Percentiles rank a stretch among this genome's conserved stretches.
Conservation (phyloP, 1,140 invertebrate species). For the Pseudomyrmex concolor region DNA sequence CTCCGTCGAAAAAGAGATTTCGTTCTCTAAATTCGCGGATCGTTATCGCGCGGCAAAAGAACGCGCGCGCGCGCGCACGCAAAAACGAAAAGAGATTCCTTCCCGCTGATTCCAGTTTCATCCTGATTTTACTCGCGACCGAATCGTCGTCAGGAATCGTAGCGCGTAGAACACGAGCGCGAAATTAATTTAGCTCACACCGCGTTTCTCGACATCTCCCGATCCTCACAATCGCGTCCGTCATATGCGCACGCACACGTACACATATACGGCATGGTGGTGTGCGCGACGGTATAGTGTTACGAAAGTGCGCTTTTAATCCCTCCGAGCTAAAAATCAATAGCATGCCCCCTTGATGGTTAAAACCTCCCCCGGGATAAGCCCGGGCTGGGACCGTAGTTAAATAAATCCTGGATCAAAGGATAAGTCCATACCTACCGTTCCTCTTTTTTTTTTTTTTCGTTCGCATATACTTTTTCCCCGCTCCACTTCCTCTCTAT, state of each 20-base stretch:
- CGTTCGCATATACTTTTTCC: conserved; percentile 66
- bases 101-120: conserved; percentile 12
- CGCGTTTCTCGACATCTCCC: background rate
- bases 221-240: conserved; percentile 54
- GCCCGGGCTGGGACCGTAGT: conserved; percentile 83
- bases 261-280: conserved; percentile 9
- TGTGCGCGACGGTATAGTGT: conserved; percentile 66
- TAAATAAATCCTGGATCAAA: conserved; percentile 86
- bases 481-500: conserved; percentile 57
- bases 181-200: conserved; percentile 52
- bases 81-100: background rate
- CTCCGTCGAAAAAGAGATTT: background rate
- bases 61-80: background rate
- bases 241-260: background rate
- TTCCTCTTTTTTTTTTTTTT: conserved; percentile 70
- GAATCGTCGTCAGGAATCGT: background rate
- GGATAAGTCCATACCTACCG: conserved; percentile 80
- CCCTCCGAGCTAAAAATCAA: conserved; percentile 85
- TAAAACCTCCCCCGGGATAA: conserved; percentile 85
- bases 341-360: conserved; percentile 81
- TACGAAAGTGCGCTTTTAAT: conserved; percentile 83
- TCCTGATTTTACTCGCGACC: background rate
- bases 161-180: conserved; percentile 13
- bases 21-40: background rate
- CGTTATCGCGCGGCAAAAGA: conserved; percentile 9